phyloP scores from a whole-genome alignment of 2,888 invertebrate genomes.

The Agrochola litura region DNA sequence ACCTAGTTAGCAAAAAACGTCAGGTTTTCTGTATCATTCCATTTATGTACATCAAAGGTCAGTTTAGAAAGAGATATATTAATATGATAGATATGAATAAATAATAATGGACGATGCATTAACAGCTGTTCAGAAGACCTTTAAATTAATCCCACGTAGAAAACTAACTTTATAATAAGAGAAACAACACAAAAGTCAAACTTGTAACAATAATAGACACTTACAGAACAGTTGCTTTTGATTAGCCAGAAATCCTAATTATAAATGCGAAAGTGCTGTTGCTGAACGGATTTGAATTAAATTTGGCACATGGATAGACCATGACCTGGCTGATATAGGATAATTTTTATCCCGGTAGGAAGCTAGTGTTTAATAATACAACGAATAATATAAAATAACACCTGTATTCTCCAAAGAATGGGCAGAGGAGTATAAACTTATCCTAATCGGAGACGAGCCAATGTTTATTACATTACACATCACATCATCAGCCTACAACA shows the following conservation, averaged over 20 bases:
- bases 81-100: neutral
- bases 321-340: too few species aligned
- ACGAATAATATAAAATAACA: too few species aligned
- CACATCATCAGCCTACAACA: too few species aligned
- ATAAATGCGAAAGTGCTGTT: too few species aligned
- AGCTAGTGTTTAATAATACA: too few species aligned
- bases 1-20: neutral
- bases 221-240: neutral
- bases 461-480: too few species aligned
- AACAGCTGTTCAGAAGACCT: neutral
- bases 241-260: neutral
- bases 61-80: neutral
- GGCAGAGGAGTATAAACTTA: too few species aligned
- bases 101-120: neutral
- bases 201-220: constrained; percentile 4
- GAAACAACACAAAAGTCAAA: constrained; percentile 10
- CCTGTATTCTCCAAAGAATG: too few species aligned
- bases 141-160: neutral
- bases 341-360: too few species aligned
- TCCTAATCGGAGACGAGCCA: too few species aligned
- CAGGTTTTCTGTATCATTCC: neutral
- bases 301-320: too few species aligned
- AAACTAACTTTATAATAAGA: neutral
- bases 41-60: constrained; percentile 8
- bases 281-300: too few species aligned